Evolutionary conservation across 2,113 vertebrate genomes (phyloP).

Genomic region (Pollimyrus isidori): DNA sequence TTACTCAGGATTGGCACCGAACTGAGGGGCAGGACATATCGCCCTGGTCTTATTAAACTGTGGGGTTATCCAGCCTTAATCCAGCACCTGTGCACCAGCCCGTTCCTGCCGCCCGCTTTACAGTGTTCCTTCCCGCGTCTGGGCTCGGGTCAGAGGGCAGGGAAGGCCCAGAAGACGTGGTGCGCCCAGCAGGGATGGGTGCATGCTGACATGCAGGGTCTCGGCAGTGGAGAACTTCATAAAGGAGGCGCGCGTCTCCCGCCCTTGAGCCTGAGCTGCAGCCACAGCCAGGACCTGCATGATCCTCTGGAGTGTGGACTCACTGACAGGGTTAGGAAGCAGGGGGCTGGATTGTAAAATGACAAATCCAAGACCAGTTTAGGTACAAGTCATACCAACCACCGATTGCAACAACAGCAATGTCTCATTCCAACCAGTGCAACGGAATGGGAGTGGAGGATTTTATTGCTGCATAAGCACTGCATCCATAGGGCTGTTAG

Average conservation of each 20-base stretch:
- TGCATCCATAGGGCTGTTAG: not conserved
- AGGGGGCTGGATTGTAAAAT: not conserved
- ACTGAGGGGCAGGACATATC: not conserved
- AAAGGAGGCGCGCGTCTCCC: constrained; percentile 59
- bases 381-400: not conserved
- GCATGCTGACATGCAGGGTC: constrained; percentile 60
- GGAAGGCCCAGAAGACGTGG: constrained; percentile 37
- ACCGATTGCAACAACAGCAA: not conserved
- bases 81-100: not conserved
- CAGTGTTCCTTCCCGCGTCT: not conserved
- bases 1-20: not conserved
- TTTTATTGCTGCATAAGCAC: not conserved
- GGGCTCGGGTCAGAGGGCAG: constrained; percentile 27
- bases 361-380: not conserved
- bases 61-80: not conserved
- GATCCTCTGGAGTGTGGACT: constrained; percentile 51
- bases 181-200: constrained; percentile 47
- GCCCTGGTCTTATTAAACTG: not conserved
- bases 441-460: not conserved
- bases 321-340: constrained; percentile 42
- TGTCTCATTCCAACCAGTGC: not conserved
- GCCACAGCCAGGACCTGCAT: constrained; percentile 56
- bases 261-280: constrained; percentile 50
- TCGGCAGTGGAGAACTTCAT: constrained; percentile 67
- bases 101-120: not conserved